These are phyloP conservation scores for Crossocerus cetratus DNA, from an alignment of 2,888 invertebrate genomes.

Conservation along the genomic window DNA sequence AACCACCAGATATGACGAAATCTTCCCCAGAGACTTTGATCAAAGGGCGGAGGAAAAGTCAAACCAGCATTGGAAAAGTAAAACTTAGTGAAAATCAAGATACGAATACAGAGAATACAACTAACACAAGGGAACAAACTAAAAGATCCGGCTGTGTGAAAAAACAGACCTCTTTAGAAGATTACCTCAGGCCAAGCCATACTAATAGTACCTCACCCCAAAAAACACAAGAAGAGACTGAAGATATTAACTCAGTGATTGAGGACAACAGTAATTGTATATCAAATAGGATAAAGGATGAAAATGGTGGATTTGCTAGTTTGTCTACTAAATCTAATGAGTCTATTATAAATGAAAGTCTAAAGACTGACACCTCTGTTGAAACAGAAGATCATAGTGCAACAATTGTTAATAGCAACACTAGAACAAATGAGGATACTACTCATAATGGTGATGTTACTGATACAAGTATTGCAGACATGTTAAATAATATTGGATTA, in stretches of 20 bases:
- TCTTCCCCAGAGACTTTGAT: too few species aligned
- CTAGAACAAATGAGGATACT: conserved; percentile 17
- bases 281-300: background rate
- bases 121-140: background rate
- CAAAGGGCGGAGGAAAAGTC: too few species aligned
- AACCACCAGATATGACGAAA: too few species aligned
- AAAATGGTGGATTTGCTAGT: background rate
- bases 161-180: conserved; percentile 6
- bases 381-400: conserved; percentile 6
- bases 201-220: background rate
- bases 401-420: conserved; percentile 6
- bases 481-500: background rate
- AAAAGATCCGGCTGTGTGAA: conserved; percentile 2
- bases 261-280: background rate
- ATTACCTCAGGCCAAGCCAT: background rate
- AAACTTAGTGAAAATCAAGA: too few species aligned
- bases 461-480: conserved; percentile 6
- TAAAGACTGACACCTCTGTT: background rate
- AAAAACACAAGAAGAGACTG: background rate
- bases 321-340: background rate
- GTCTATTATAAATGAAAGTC: background rate
- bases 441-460: conserved; percentile 15
- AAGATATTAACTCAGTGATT: background rate
- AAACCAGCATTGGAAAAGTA: too few species aligned
- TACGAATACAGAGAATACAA: background rate